A percentile compares a stretch with the other conserved stretches of the same genome.
Evolutionary conservation across 2,888 invertebrate species (phyloP).

Genomic region (Saturnia pavonia): DNA sequence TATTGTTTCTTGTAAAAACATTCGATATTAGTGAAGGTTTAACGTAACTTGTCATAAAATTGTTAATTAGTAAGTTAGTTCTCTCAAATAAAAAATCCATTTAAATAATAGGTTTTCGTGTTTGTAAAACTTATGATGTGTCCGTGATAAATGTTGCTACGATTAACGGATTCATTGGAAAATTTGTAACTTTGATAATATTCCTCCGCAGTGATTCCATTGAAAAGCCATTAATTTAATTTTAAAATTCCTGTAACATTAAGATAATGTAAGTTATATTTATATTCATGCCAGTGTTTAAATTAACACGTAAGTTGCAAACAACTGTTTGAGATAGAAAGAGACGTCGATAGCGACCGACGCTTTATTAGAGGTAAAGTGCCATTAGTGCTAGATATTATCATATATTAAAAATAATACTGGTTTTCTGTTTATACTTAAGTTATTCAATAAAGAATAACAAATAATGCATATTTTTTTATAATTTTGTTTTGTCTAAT

Average conservation of each 20-base stretch:
- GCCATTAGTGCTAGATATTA: constrained; percentile 57
- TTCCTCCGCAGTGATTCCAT: background rate
- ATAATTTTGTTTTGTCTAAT: constrained; percentile 27
- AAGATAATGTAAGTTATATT: constrained; percentile 5
- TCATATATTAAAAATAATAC: constrained; percentile 34
- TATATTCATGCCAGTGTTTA: constrained; percentile 11
- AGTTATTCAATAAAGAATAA: constrained; percentile 18
- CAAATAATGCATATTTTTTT: background rate
- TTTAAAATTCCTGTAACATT: background rate
- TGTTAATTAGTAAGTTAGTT: background rate
- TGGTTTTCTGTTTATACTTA: constrained; percentile 38
- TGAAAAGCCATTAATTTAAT: background rate
- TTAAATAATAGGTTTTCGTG: too few relatives aligned
- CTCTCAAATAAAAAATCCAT: background rate
- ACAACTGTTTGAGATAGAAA: background rate
- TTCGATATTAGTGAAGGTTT: background rate
- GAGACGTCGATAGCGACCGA: background rate
- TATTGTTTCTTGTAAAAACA: background rate
- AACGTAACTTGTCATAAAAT: background rate
- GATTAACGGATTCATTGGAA: background rate
- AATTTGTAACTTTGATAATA: background rate
- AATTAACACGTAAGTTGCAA: background rate
- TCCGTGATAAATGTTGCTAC: background rate
- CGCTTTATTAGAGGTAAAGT: constrained; percentile 39
- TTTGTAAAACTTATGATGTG: background rate